These are phyloP conservation scores for Elachura formosa DNA, from an alignment of 2,113 vertebrate genomes.

Conservation along the genomic window DNA sequence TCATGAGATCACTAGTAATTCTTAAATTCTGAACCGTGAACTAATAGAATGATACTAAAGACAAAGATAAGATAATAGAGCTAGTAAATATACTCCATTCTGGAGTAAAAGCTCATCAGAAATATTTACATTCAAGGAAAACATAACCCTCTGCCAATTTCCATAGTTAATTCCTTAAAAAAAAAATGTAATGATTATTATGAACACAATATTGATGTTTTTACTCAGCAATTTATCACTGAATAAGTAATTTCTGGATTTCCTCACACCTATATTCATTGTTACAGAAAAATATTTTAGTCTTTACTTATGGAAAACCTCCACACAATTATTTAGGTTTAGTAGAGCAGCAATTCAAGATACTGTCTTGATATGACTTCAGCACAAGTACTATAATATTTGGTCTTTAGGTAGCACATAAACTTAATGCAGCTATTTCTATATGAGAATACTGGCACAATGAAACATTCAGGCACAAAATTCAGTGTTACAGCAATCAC, in stretches of 20 bases:
- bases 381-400: neutral
- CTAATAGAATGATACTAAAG: neutral
- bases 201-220: neutral
- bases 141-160: neutral
- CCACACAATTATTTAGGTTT: neutral
- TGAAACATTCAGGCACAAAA: neutral
- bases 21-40: neutral
- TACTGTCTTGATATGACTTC: neutral
- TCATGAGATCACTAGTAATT: neutral
- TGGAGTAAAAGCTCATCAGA: neutral
- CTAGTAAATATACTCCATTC: neutral
- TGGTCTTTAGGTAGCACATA: neutral
- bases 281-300: neutral
- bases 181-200: neutral
- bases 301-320: neutral
- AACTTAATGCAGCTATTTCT: neutral
- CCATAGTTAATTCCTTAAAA: neutral
- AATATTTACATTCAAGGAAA: neutral
- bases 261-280: neutral
- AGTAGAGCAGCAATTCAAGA: neutral
- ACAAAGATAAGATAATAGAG: neutral
- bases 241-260: neutral
- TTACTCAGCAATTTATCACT: neutral
- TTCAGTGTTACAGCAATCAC: neutral
- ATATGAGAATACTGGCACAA: neutral